These are phyloP conservation scores for Eilema sororculum DNA, from an alignment of 2,888 invertebrate genomes.

Conservation along the genomic window DNA sequence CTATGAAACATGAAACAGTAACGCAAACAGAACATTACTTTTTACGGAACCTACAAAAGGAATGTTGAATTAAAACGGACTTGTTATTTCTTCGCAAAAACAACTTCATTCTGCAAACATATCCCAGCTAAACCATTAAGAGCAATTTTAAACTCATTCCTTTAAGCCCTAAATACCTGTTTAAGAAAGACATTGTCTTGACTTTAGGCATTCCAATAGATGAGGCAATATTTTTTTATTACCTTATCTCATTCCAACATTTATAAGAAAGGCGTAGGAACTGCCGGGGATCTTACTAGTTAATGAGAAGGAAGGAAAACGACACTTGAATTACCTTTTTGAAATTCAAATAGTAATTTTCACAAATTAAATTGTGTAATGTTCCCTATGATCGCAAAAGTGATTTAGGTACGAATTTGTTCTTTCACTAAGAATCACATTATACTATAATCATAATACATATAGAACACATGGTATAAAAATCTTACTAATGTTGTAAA, in stretches of 20 bases:
- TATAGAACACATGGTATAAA: too few relatives aligned
- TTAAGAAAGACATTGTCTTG: not conserved
- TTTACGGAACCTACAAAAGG: not conserved
- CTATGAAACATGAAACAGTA: not conserved
- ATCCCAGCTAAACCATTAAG: not conserved
- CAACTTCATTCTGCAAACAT: not conserved
- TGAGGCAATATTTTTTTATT: constrained; percentile 11
- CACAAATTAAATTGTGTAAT: constrained; percentile 4
- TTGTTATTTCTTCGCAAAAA: not conserved
- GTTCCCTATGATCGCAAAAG: not conserved
- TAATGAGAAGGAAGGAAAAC: constrained; percentile 7
- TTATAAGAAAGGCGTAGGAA: constrained; percentile 11
- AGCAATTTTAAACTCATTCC: constrained; percentile 10
- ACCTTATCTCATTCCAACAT: constrained; percentile 9
- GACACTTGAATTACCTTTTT: constrained; percentile 1
- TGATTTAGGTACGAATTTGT: not conserved
- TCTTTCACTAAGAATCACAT: too few relatives aligned
- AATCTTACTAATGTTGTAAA: too few relatives aligned
- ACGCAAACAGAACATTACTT: not conserved
- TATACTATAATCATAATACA: too few relatives aligned
- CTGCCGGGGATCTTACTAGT: not conserved
- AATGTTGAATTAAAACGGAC: constrained; percentile 2
- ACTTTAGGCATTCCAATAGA: constrained; percentile 4
- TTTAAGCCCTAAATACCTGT: constrained; percentile 4
- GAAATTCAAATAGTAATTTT: constrained; percentile 1